Evolutionary conservation across 1,140 invertebrate genomes (phyloP).

Genomic region (Ladona fulva): DNA sequence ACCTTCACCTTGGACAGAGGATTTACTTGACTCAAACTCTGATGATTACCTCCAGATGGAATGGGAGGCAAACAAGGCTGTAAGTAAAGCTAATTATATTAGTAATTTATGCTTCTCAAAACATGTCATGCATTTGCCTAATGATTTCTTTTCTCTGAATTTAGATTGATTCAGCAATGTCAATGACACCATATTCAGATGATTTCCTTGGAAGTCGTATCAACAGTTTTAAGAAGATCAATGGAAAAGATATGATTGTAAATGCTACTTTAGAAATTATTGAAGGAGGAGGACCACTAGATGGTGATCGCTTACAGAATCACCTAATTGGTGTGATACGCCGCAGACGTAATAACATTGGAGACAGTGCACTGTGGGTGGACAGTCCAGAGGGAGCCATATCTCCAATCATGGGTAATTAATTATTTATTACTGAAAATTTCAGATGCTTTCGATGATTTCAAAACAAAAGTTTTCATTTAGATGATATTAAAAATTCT

Average conservation of each 20-base stretch:
- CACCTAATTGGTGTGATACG: constrained; percentile 77
- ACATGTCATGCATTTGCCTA: background rate
- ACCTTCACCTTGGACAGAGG: constrained; percentile 62
- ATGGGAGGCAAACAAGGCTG: constrained; percentile 73
- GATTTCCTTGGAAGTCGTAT: constrained; percentile 71
- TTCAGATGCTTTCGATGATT: too few relatives aligned
- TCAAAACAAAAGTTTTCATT: too few relatives aligned
- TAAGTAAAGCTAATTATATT: constrained; percentile 41
- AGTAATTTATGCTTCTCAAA: background rate
- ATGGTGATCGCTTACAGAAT: constrained; percentile 66
- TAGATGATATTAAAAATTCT: too few relatives aligned
- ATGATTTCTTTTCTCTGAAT: constrained; percentile 23
- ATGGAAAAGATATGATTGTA: constrained; percentile 62
- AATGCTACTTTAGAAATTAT: constrained; percentile 72
- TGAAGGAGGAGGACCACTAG: constrained; percentile 53
- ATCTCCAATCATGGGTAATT: constrained; percentile 52
- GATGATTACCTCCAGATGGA: constrained; percentile 72
- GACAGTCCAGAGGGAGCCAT: constrained; percentile 67
- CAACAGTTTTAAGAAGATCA: constrained; percentile 65
- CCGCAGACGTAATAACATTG: constrained; percentile 72
- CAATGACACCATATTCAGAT: constrained; percentile 79
- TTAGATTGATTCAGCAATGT: constrained; percentile 78
- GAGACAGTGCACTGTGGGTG: constrained; percentile 72
- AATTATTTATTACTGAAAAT: background rate
- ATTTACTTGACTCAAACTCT: constrained; percentile 62